Evolutionary conservation across 2,113 vertebrate genomes (phyloP).

Genomic region (Brachirus orientalis): DNA sequence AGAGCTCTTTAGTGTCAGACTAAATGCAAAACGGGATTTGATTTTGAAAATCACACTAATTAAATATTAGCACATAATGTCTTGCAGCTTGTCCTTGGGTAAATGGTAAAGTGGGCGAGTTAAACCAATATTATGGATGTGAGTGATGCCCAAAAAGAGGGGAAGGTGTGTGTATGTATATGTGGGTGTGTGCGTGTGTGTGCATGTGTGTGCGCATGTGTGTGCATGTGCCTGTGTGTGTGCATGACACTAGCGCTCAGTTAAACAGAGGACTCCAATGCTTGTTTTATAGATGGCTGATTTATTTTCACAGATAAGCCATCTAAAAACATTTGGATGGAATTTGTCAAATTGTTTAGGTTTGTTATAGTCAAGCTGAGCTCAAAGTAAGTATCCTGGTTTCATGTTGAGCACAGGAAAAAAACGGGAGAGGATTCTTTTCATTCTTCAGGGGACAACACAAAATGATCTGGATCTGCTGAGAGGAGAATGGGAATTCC

Average conservation of each 20-base stretch:
- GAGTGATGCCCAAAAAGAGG: too few relatives aligned
- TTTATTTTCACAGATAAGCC: slow-evolving; percentile 63
- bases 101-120: slow-evolving; percentile 54
- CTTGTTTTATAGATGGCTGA: neutral
- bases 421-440: slow-evolving; percentile 64
- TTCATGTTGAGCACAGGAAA: slow-evolving; percentile 65
- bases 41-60: slow-evolving; percentile 49
- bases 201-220: neutral
- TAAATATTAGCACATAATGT: slow-evolving; percentile 58
- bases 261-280: too few relatives aligned
- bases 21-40: neutral
- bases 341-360: slow-evolving; percentile 72
- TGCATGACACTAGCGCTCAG: too few relatives aligned
- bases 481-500: slow-evolving; percentile 50
- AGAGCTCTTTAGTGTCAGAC: too few relatives aligned
- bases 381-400: slow-evolving; percentile 49
- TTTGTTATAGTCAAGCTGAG: slow-evolving; percentile 52
- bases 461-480: slow-evolving; percentile 28
- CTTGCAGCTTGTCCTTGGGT: slow-evolving; percentile 30
- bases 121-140: slow-evolving; percentile 42
- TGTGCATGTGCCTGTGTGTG: too few relatives aligned
- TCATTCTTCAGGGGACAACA: slow-evolving; percentile 61
- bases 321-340: slow-evolving; percentile 65
- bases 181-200: too few relatives aligned
- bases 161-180: neutral